Conservation (phyloP, 1,140 invertebrate genomes). For the Lysiphlebus fabarum region DNA sequence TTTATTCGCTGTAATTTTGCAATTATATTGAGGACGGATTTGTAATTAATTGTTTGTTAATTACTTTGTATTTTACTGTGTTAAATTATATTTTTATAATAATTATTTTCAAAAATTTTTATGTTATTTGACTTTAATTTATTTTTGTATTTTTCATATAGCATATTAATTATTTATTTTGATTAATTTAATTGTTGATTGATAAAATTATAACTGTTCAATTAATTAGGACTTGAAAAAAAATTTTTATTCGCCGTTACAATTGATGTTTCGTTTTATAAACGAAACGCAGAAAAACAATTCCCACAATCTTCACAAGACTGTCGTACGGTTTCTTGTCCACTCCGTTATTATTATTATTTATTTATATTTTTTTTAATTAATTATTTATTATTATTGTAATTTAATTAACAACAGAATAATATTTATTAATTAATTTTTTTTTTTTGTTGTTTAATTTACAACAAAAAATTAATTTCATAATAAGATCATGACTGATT, state of each 20-base stretch:
- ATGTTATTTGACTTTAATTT: too few relatives aligned
- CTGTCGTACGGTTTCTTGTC: slow-evolving; percentile 31
- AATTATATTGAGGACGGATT: too few relatives aligned
- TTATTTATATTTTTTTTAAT: too few relatives aligned
- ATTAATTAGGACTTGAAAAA: slow-evolving; percentile 27
- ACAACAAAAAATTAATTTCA: too few relatives aligned
- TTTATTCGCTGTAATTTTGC: slow-evolving; percentile 1
- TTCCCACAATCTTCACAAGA: slow-evolving; percentile 49
- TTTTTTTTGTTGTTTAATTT: background rate
- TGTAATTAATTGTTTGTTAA: too few relatives aligned
- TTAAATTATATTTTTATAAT: too few relatives aligned
- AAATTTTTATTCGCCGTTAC: slow-evolving; percentile 16
- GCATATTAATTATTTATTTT: too few relatives aligned
- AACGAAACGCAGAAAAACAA: slow-evolving; percentile 39
- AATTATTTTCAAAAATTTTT: too few relatives aligned
- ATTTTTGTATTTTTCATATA: background rate
- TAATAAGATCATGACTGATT: too few relatives aligned
- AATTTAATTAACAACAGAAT: slow-evolving; percentile 17
- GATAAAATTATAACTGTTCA: too few relatives aligned
- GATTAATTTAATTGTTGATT: too few relatives aligned
- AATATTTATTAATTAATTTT: slow-evolving; percentile 12
- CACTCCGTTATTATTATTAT: background rate
- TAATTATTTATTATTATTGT: background rate
- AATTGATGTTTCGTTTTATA: slow-evolving; percentile 28
- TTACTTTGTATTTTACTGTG: too few relatives aligned